Conservation (phyloP, 2,888 invertebrate genomes). For the Gisinianus flammeolus region DNA sequence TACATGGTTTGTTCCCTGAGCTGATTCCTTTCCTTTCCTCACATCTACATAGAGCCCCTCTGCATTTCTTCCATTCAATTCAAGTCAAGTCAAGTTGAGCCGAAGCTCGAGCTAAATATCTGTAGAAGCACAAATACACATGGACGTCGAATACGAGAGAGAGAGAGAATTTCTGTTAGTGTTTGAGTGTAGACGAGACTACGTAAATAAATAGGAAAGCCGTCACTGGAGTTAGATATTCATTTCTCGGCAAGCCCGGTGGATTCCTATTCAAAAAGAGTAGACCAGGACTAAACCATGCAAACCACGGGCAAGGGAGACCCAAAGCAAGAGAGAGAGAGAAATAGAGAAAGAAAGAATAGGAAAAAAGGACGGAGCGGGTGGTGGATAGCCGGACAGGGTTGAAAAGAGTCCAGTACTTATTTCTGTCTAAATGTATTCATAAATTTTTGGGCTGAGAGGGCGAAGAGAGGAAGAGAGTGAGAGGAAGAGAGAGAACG, state of each 20-base stretch:
- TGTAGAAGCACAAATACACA: background rate
- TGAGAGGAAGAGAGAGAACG: constrained; percentile 28
- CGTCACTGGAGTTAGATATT: constrained; percentile 31
- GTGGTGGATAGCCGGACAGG: constrained; percentile 10
- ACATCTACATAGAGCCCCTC: background rate
- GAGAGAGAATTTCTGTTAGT: background rate
- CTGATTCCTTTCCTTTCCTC: background rate
- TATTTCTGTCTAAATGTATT: constrained; percentile 47
- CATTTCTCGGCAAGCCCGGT: constrained; percentile 22
- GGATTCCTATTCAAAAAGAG: constrained; percentile 16
- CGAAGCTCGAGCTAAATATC: too few species aligned
- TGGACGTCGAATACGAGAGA: background rate
- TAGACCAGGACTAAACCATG: too few species aligned
- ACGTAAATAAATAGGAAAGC: constrained; percentile 33
- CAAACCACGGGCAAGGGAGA: background rate
- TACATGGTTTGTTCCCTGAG: background rate
- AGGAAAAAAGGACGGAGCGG: background rate
- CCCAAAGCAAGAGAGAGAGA: background rate
- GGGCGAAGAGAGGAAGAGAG: constrained; percentile 7
- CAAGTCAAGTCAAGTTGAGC: too few species aligned
- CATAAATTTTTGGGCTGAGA: constrained; percentile 48
- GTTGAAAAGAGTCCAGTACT: constrained; percentile 17
- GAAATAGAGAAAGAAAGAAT: background rate
- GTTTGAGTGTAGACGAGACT: background rate
- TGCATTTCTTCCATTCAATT: too few species aligned